These are phyloP conservation scores for Monoplex corrugatus DNA, from an alignment of 2,888 invertebrate genomes.

Conservation along the genomic window DNA sequence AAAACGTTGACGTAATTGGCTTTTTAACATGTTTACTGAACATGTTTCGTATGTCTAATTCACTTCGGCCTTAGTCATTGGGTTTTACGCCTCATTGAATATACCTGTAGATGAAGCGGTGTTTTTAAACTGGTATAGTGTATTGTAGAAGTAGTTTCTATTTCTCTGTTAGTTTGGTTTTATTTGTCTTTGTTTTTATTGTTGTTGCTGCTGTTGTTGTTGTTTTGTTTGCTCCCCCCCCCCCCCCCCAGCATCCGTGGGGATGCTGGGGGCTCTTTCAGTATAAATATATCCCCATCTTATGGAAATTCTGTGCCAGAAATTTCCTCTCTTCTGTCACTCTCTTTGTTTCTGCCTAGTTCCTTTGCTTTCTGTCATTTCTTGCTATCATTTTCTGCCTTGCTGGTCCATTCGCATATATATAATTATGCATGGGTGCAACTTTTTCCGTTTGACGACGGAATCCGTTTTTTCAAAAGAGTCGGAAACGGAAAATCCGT, in stretches of 20 bases:
- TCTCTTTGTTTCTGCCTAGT: not conserved
- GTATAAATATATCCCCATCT: not conserved
- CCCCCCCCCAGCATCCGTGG: not conserved
- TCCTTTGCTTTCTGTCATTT: not conserved
- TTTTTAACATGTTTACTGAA: not conserved
- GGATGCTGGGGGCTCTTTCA: not conserved
- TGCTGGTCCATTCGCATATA: not conserved
- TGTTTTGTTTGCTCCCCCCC: not conserved
- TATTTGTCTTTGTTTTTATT: not conserved
- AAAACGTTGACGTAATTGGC: not conserved
- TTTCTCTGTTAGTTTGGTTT: not conserved
- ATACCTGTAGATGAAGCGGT: too few species aligned
- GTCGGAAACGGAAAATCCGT: too few species aligned
- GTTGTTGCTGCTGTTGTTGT: not conserved
- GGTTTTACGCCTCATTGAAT: not conserved
- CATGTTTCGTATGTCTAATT: not conserved
- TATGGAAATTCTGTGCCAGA: too few species aligned
- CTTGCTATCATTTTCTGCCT: conserved; percentile 17
- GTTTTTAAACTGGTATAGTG: too few species aligned
- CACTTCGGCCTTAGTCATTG: not conserved
- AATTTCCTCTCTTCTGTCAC: too few species aligned
- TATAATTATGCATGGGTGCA: too few species aligned
- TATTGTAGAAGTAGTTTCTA: too few species aligned
- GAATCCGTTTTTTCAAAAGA: too few species aligned
- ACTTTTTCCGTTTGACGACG: too few species aligned